Conservation (phyloP, 2,888 invertebrate genomes). For the Limnephilus marmoratus region DNA sequence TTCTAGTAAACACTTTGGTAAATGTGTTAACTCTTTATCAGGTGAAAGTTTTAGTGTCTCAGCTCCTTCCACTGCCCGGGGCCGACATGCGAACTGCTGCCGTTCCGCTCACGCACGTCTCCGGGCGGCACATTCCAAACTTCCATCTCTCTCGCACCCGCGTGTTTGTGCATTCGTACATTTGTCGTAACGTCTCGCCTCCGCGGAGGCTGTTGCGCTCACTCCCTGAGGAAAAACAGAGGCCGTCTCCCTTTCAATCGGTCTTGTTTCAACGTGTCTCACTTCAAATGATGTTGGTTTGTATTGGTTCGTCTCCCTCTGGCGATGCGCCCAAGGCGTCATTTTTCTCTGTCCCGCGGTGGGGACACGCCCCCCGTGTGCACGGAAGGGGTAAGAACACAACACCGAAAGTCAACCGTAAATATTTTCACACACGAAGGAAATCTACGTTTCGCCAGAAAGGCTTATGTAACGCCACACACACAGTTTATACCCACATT, state of each 20-base stretch:
- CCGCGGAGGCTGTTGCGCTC: conserved; percentile 41
- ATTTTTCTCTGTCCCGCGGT: conserved; percentile 39
- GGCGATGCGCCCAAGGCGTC: conserved; percentile 45
- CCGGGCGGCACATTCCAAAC: conserved; percentile 3
- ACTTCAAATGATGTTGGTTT: conserved; percentile 51
- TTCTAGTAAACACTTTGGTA: neutral
- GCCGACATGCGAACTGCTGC: conserved; percentile 43
- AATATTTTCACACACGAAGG: conserved; percentile 56
- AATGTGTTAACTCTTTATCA: conserved; percentile 53
- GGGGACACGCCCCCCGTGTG: conserved; percentile 38
- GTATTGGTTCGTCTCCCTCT: conserved; percentile 47
- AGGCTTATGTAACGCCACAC: neutral
- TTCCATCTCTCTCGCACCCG: conserved; percentile 37
- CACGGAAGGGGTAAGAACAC: conserved; percentile 57
- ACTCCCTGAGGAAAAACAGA: conserved; percentile 49
- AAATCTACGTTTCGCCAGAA: conserved; percentile 37
- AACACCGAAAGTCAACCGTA: conserved; percentile 50
- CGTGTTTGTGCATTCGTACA: neutral
- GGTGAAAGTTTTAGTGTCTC: conserved; percentile 50
- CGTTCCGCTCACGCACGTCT: conserved; percentile 49
- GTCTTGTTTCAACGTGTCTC: conserved; percentile 48
- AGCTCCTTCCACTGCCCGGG: conserved; percentile 50
- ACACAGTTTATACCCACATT: neutral
- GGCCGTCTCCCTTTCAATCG: conserved; percentile 53
- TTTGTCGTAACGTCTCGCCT: conserved; percentile 53